Percentiles rank a stretch among this genome's conserved stretches.
These are phyloP conservation scores for Mythimna vitellina DNA, from an alignment of 2,888 invertebrate species.

Conservation along the genomic window DNA sequence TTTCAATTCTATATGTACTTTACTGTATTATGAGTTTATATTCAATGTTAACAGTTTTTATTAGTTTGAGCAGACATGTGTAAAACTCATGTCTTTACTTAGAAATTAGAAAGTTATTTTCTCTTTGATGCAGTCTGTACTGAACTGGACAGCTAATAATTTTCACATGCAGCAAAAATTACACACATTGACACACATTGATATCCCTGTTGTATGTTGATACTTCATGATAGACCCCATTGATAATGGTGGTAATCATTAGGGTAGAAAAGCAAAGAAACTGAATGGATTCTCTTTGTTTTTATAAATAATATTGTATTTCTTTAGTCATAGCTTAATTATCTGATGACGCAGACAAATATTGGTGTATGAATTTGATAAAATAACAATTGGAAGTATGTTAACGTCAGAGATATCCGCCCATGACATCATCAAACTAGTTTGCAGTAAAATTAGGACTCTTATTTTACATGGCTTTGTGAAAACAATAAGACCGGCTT, in stretches of 20 bases:
- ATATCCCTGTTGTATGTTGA: neutral
- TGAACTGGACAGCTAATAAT: slow-evolving; percentile 11
- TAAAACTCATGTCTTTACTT: slow-evolving; percentile 12
- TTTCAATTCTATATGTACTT: neutral
- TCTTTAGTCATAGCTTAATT: slow-evolving; percentile 20
- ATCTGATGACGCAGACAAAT: slow-evolving; percentile 26
- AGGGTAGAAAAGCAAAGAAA: neutral
- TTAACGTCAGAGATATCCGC: slow-evolving; percentile 67
- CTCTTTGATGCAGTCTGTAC: slow-evolving; percentile 31
- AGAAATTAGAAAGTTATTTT: slow-evolving; percentile 57
- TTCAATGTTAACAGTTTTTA: neutral
- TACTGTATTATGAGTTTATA: neutral
- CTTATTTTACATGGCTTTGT: neutral
- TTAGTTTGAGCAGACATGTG: neutral
- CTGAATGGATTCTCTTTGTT: neutral
- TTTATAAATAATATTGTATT: neutral
- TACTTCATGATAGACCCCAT: slow-evolving; percentile 1
- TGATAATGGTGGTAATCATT: neutral
- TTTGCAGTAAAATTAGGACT: slow-evolving; percentile 38
- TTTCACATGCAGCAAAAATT: slow-evolving; percentile 12
- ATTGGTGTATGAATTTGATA: slow-evolving; percentile 41
- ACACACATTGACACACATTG: slow-evolving; percentile 2
- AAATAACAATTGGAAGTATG: slow-evolving; percentile 46
- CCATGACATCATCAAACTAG: slow-evolving; percentile 76
- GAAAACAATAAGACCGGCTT: slow-evolving; percentile 47